Evolutionary conservation across 2,888 invertebrate genomes (phyloP).

Genomic region (Pyrrhopygopsis socrates): DNA sequence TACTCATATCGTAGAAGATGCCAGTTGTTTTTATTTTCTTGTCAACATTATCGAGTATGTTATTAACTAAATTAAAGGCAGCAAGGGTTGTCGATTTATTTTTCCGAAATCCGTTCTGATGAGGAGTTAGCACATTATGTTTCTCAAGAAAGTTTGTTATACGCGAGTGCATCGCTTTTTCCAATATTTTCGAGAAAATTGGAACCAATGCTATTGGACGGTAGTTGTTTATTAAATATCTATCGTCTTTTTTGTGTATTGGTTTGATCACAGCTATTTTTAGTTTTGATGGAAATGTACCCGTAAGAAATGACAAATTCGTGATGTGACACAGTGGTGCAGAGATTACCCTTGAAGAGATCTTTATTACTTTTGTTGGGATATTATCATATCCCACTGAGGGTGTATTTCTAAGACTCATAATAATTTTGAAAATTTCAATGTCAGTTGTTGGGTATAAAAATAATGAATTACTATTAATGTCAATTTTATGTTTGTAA

Average conservation of each 20-base stretch:
- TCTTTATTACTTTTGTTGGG: slow-evolving; percentile 4
- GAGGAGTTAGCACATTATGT: not conserved
- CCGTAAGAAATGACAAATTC: slow-evolving; percentile 16
- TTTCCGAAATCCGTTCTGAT: not conserved
- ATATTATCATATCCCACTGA: not conserved
- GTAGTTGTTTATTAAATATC: not conserved
- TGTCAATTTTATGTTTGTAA: not conserved
- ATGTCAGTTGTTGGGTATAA: not conserved
- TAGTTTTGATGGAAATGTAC: slow-evolving; percentile 28
- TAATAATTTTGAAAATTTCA: not conserved
- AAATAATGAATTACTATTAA: not conserved
- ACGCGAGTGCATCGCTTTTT: no score
- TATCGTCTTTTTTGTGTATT: not conserved
- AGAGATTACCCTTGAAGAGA: not conserved
- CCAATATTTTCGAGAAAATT: not conserved
- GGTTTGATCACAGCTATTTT: not conserved
- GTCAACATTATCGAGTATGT: not conserved
- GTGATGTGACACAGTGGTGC: slow-evolving; percentile 12
- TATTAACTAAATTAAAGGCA: not conserved
- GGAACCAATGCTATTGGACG: not conserved
- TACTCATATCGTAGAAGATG: not conserved
- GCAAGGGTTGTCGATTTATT: not conserved
- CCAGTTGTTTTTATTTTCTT: not conserved
- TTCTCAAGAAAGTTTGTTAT: not conserved
- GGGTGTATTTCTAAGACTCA: not conserved